phyloP scores from a whole-genome alignment of 1,140 invertebrate species.

The Psix sp. region DNA sequence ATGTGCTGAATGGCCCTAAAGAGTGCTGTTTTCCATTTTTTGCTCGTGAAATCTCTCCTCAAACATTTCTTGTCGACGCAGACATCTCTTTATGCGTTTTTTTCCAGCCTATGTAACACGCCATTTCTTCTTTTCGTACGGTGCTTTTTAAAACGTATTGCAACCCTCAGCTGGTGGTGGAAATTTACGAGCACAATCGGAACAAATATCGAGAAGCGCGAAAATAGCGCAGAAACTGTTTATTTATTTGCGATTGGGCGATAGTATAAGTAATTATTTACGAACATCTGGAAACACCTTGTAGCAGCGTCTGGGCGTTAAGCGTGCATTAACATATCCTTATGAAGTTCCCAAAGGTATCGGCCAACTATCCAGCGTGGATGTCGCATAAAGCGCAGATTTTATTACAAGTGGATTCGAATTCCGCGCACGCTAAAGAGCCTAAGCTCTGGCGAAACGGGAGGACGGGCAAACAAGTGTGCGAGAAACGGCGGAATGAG shows the following conservation, averaged over 20 bases:
- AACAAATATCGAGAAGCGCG: slow-evolving; percentile 17
- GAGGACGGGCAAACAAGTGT: slow-evolving; percentile 41
- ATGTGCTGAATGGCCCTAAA: slow-evolving; percentile 73
- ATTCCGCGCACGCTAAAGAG: slow-evolving; percentile 69
- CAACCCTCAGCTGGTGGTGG: slow-evolving; percentile 22
- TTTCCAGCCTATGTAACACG: slow-evolving; percentile 57
- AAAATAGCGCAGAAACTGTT: neutral
- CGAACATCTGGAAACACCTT: neutral
- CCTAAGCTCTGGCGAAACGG: slow-evolving; percentile 26
- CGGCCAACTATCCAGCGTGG: slow-evolving; percentile 39
- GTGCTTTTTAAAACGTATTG: slow-evolving; percentile 39
- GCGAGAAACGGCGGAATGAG: slow-evolving; percentile 31
- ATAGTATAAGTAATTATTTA: neutral
- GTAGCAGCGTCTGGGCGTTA: neutral
- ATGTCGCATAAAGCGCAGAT: slow-evolving; percentile 75
- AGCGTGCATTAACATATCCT: slow-evolving; percentile 30
- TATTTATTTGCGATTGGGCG: neutral
- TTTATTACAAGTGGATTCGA: slow-evolving; percentile 77
- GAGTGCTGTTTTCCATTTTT: slow-evolving; percentile 72
- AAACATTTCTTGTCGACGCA: slow-evolving; percentile 40
- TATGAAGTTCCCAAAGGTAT: slow-evolving; percentile 33
- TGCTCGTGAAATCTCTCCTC: slow-evolving; percentile 68
- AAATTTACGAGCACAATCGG: slow-evolving; percentile 40
- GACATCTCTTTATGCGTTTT: slow-evolving; percentile 50
- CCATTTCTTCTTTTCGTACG: slow-evolving; percentile 45